phyloP scores from a whole-genome alignment of 2,113 vertebrate genomes.

The Theristicus caerulescens region DNA sequence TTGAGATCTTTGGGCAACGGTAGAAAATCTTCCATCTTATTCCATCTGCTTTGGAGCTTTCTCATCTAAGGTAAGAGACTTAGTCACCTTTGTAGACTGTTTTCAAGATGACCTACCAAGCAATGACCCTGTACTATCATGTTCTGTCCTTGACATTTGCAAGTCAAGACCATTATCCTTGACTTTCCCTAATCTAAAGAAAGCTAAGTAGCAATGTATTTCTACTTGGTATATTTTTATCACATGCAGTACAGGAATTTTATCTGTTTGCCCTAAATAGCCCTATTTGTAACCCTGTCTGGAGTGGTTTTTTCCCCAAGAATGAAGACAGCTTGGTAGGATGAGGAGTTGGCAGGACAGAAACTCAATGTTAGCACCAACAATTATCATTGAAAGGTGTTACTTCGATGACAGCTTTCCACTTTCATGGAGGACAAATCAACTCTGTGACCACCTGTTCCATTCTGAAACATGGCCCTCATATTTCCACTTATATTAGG shows the following conservation, averaged over 20 bases:
- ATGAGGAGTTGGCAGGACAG: background rate
- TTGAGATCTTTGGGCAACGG: background rate
- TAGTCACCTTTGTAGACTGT: background rate
- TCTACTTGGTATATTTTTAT: background rate
- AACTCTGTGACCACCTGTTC: background rate
- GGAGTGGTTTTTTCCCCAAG: background rate
- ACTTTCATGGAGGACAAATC: background rate
- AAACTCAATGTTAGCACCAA: conserved; percentile 3
- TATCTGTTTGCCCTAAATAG: background rate
- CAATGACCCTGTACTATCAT: background rate
- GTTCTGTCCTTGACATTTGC: background rate
- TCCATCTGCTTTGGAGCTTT: background rate
- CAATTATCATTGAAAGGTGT: conserved; percentile 3
- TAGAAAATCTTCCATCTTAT: background rate
- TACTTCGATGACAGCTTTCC: background rate
- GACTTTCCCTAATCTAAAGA: background rate
- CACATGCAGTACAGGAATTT: background rate
- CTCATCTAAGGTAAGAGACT: background rate
- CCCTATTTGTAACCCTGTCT: background rate
- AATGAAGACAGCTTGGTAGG: background rate
- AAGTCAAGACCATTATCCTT: background rate
- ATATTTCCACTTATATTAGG: background rate
- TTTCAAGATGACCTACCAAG: background rate
- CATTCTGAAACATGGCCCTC: background rate
- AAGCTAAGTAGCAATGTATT: background rate